A percentile compares a stretch with the other conserved stretches of the same genome.
Evolutionary conservation across 37 sponge, comb jelly and placozoan genomes (phyloP).

Genomic region (Ianthella basta): DNA sequence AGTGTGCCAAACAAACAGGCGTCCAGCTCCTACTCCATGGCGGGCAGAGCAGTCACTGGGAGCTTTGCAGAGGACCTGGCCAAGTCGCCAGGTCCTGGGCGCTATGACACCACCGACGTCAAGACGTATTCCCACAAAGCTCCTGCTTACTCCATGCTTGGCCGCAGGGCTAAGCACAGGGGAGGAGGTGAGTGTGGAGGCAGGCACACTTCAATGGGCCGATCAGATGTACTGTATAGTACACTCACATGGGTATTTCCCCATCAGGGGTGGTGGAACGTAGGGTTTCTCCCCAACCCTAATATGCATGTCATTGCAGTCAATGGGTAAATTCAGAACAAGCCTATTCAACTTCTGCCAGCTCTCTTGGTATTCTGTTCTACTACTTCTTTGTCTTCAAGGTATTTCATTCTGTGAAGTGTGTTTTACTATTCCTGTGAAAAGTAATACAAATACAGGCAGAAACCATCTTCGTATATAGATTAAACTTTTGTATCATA

Average conservation of each 20-base stretch:
- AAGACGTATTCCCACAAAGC: slow-evolving; percentile 65
- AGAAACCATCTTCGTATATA: too few relatives aligned
- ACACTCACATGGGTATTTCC: not conserved
- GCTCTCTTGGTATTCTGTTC: too few relatives aligned
- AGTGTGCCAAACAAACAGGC: slow-evolving; percentile 82
- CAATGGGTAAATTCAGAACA: too few relatives aligned
- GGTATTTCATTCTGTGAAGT: too few relatives aligned
- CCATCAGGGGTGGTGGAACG: not conserved
- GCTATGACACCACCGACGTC: slow-evolving; percentile 73
- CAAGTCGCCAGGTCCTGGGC: slow-evolving; percentile 96
- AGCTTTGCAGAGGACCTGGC: slow-evolving; percentile 94
- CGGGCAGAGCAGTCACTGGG: slow-evolving; percentile 71
- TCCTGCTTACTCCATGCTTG: slow-evolving; percentile 95
- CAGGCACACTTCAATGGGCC: not conserved
- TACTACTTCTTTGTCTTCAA: too few relatives aligned
- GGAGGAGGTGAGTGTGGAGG: slow-evolving; percentile 26
- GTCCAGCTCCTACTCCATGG: slow-evolving; percentile 89
- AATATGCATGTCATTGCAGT: too few relatives aligned
- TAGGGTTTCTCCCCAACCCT: too few relatives aligned
- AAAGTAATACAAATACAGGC: too few relatives aligned
- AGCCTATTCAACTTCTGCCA: too few relatives aligned
- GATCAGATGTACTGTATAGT: not conserved
- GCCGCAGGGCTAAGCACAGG: slow-evolving; percentile 84
- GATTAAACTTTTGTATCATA: too few relatives aligned
- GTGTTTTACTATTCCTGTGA: too few relatives aligned